These are phyloP conservation scores for Tribolium madens DNA, from an alignment of 1,140 invertebrate genomes.

Conservation along the genomic window DNA sequence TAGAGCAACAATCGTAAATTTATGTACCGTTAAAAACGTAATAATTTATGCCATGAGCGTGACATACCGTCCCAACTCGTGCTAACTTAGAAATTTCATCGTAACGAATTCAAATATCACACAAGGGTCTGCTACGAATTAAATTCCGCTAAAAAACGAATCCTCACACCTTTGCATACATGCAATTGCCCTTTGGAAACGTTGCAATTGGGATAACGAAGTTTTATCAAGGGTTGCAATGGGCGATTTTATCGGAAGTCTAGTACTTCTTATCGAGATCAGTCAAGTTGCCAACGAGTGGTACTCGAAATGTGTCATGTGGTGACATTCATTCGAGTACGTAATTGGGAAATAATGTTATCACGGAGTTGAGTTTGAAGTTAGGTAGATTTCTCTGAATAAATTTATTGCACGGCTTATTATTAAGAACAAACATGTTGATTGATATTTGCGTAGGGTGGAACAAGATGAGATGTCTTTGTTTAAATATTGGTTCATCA, in stretches of 20 bases:
- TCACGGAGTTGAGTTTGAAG: not conserved
- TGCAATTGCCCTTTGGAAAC: not conserved
- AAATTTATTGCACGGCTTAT: slow-evolving; percentile 41
- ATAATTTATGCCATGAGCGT: slow-evolving; percentile 26
- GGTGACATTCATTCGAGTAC: slow-evolving; percentile 41
- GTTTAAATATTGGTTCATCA: slow-evolving; percentile 45
- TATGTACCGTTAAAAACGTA: slow-evolving; percentile 37
- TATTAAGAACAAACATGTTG: slow-evolving; percentile 42
- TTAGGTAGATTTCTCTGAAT: slow-evolving; percentile 3
- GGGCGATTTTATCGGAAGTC: slow-evolving; percentile 12
- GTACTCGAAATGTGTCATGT: slow-evolving; percentile 48
- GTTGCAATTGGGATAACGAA: slow-evolving; percentile 1
- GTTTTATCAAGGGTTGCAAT: slow-evolving; percentile 2
- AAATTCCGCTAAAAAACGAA: not conserved
- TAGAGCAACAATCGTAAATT: slow-evolving; percentile 36
- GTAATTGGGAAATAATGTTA: slow-evolving; percentile 49
- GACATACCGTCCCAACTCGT: not conserved
- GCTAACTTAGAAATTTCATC: not conserved
- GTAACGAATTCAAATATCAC: slow-evolving; percentile 29
- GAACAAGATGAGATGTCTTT: slow-evolving; percentile 41
- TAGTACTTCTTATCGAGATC: slow-evolving; percentile 47
- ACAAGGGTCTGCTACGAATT: not conserved
- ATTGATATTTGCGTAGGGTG: slow-evolving; percentile 43
- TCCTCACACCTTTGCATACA: slow-evolving; percentile 5
- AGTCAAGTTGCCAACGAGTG: slow-evolving; percentile 51